Evolutionary conservation across 1,140 invertebrate species (phyloP), one percentile per base, ranked within the genome.

Genomic region (Colletes latitarsis): DNA sequence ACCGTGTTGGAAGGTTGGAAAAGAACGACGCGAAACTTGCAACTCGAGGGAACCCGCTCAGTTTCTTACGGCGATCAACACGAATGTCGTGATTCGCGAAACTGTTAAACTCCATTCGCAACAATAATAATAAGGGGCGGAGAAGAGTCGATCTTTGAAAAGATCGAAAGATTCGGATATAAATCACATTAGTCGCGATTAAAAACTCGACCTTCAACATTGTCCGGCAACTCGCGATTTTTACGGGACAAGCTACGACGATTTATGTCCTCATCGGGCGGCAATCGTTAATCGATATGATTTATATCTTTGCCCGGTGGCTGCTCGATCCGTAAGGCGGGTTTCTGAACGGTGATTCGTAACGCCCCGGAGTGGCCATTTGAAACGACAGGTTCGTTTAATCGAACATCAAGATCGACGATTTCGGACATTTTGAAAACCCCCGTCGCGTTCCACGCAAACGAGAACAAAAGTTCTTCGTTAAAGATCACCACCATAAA

Each of bases 251-350:
- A 15, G 30, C 10, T 14, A 0, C 9, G 0, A 15, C 41, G 64
- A 77, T 77, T 68, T 77, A 77, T 68, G 43, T 66, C 49, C 60
- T 21, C 73, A 55, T 75, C 46, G 62, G 62, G 8, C 60, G 10
- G 39, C 49, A 46, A 77, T 77, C 74, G 63, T 77, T 77, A 77
- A 77, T 77, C 64, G 74, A 77, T 69, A 69, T 69, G 74, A 77
- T 68, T 77, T 67, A 77, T 77, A 57, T 58, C 41, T n/a, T 10
- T 2, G 62, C n/a, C 43, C n/a, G 52, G 10, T 30, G 64, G 41
- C 8, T 6, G 52, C 19, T n/a, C 53, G 63, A 77, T 76, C 57
- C 53, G 60, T 46, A 67, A 46, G 52, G 6, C 70, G 39, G 17
- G 53, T 6, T 19, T 4, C 52, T 3, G 10, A 6, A 64, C 21